These are phyloP conservation scores for Pocota personata DNA, from an alignment of 2,888 invertebrate species.

Conservation along the genomic window DNA sequence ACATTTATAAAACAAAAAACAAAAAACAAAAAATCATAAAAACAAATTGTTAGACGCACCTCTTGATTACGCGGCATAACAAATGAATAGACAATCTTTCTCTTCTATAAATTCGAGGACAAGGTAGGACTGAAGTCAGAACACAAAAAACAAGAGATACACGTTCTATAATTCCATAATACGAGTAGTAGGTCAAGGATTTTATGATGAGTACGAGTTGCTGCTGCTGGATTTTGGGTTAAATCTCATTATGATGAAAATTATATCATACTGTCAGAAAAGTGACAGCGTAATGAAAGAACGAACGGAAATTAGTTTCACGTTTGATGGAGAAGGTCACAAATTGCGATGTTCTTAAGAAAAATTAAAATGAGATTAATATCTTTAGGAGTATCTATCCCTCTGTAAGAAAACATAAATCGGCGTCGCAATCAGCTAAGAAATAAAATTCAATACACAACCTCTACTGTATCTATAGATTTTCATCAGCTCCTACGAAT, in stretches of 20 bases:
- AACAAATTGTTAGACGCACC: conserved; percentile 15
- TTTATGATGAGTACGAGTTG: conserved; percentile 4
- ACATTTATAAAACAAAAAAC: neutral
- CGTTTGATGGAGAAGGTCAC: conserved; percentile 28
- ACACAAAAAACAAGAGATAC: neutral
- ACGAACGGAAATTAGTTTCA: conserved; percentile 9
- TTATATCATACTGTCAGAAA: conserved; percentile 9
- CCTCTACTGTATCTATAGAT: conserved; percentile 5
- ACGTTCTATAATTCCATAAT: too few species aligned
- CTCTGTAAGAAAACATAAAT: too few species aligned
- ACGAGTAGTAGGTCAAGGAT: conserved; percentile 50
- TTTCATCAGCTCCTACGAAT: conserved; percentile 20
- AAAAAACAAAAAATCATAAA: neutral
- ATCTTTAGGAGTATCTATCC: neutral
- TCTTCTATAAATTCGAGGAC: neutral
- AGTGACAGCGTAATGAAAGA: neutral
- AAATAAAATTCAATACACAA: neutral
- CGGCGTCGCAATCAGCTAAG: neutral
- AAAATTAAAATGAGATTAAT: conserved; percentile 3
- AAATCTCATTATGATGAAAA: conserved; percentile 21
- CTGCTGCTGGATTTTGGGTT: neutral
- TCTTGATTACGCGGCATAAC: conserved; percentile 24
- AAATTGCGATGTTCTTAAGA: neutral
- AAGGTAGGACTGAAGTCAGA: neutral
- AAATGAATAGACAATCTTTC: neutral